Conservation (phyloP, 1,140 invertebrate genomes). For the Globodera rostochiensis region DNA sequence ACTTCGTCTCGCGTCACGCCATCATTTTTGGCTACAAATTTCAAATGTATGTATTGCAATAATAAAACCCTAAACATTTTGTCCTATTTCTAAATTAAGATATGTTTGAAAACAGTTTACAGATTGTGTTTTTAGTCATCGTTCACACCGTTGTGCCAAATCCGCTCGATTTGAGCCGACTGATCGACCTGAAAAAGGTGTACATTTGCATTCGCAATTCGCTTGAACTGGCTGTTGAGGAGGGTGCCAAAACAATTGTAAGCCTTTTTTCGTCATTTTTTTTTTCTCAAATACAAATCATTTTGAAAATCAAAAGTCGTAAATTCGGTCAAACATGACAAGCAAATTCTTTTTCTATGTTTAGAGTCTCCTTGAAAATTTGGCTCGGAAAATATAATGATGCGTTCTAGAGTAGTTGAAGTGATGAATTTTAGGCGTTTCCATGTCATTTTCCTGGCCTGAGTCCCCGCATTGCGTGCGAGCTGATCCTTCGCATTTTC, state of each 20-base stretch:
- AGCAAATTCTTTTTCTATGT: too few relatives aligned
- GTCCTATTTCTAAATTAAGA: too few relatives aligned
- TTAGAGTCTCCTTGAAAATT: too few relatives aligned
- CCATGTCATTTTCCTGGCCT: constrained; percentile 47
- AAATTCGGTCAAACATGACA: too few relatives aligned
- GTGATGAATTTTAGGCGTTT: constrained; percentile 34
- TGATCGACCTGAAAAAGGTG: constrained; percentile 41
- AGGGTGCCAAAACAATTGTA: constrained; percentile 46
- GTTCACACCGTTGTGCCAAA: constrained; percentile 47
- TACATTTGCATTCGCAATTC: constrained; percentile 49
- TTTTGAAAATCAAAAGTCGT: constrained; percentile 7
- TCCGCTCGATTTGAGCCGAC: constrained; percentile 20
- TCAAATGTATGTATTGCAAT: constrained; percentile 21
- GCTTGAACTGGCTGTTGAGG: constrained; percentile 38
- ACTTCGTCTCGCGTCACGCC: constrained; percentile 34
- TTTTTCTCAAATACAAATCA: neutral
- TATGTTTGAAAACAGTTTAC: too few relatives aligned
- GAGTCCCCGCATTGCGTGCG: constrained; percentile 19
- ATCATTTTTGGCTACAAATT: constrained; percentile 37
- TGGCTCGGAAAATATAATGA: neutral
- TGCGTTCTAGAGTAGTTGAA: neutral
- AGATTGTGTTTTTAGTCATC: constrained; percentile 42
- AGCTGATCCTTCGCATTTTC: constrained; percentile 49
- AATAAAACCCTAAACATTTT: too few relatives aligned
- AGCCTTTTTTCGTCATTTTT: neutral